Conservation (phyloP, 2,113 vertebrate species). For the Anguilla japonica region DNA sequence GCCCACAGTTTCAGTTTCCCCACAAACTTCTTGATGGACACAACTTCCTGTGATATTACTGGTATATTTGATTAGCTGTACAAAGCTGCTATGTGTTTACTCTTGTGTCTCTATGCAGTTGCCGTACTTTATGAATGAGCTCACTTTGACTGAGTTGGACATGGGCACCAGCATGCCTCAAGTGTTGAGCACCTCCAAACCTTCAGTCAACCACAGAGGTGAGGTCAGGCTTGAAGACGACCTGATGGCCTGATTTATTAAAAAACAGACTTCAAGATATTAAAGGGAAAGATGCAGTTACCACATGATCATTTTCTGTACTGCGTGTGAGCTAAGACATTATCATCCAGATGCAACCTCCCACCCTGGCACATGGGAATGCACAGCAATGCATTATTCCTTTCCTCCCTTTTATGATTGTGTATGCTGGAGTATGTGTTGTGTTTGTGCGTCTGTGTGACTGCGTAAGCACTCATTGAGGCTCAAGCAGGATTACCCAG, state of each 20-base stretch:
- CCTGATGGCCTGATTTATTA: slow-evolving; percentile 12
- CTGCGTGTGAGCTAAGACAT: slow-evolving; percentile 21
- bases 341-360: slow-evolving; percentile 43
- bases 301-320: slow-evolving; percentile 5
- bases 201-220: slow-evolving; percentile 77
- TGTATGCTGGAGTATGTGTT: slow-evolving; percentile 3
- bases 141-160: slow-evolving; percentile 80
- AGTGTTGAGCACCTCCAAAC: slow-evolving; percentile 68
- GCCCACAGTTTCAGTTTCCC: too few species aligned
- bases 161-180: slow-evolving; percentile 83
- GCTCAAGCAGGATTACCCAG: slow-evolving; percentile 21
- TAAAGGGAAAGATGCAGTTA: neutral
- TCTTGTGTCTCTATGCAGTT: slow-evolving; percentile 62
- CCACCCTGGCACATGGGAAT: slow-evolving; percentile 5
- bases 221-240: slow-evolving; percentile 63
- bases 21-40: too few species aligned
- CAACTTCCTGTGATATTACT: too few species aligned
- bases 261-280: neutral
- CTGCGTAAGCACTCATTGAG: slow-evolving; percentile 17
- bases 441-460: slow-evolving; percentile 10
- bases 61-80: neutral
- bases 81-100: fast-evolving
- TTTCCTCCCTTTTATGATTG: slow-evolving; percentile 8
- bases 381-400: neutral
- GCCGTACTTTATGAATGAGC: slow-evolving; percentile 88